phyloP scores from a whole-genome alignment of 1,140 invertebrate genomes.

The Ditylenchus dipsaci region DNA sequence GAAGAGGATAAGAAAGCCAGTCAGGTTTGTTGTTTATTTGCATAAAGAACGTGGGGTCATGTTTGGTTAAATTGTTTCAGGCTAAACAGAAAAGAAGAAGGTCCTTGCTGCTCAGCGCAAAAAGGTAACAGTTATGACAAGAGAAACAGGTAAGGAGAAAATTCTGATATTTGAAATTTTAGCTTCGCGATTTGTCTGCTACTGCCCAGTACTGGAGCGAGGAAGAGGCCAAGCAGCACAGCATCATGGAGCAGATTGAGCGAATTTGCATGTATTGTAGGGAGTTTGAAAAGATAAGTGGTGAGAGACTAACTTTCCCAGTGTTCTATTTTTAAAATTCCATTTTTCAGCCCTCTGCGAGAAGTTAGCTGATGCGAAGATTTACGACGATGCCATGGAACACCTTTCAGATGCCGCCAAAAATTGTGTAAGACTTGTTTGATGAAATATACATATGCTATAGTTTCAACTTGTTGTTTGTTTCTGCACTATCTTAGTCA shows the following conservation, averaged over 20 bases:
- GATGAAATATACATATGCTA: constrained; percentile 1
- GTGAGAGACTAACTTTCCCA: too few species aligned
- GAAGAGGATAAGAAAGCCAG: constrained; percentile 33
- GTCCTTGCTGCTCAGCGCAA: constrained; percentile 29
- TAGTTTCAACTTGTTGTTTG: not conserved
- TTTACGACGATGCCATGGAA: constrained; percentile 32
- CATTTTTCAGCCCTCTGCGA: constrained; percentile 14
- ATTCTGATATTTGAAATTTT: too few species aligned
- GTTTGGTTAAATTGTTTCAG: constrained; percentile 30
- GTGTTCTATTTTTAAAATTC: too few species aligned
- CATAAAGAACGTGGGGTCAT: not conserved
- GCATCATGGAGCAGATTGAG: constrained; percentile 38
- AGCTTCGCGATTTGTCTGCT: constrained; percentile 31
- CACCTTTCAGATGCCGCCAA: not conserved
- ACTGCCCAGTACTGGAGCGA: constrained; percentile 40
- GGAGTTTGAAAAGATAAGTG: constrained; percentile 29
- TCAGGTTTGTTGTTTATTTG: constrained; percentile 9
- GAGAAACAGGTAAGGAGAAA: too few species aligned
- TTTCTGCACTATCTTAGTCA: not conserved
- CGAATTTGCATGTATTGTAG: constrained; percentile 25
- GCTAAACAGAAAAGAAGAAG: constrained; percentile 42
- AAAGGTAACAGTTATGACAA: not conserved
- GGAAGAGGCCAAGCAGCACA: constrained; percentile 6
- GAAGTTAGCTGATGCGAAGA: constrained; percentile 12
- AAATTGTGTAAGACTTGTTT: constrained; percentile 23